phyloP scores from a whole-genome alignment of 2,888 invertebrate genomes.

The Sphecodes monilicornis region DNA sequence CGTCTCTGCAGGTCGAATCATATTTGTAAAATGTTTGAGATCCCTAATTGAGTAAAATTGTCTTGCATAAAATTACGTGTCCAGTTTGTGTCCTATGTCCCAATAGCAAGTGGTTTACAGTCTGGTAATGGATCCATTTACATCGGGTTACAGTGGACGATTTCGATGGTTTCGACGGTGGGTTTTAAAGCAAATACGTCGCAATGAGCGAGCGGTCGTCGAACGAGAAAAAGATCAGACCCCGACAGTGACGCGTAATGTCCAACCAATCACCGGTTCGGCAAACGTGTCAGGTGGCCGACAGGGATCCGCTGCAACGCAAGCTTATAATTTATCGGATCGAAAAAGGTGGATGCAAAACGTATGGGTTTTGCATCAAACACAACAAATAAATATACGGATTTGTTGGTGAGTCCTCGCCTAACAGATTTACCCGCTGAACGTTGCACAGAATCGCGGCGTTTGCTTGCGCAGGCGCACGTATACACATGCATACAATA shows the following conservation, averaged over 20 bases:
- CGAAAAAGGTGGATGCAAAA: conserved; percentile 82
- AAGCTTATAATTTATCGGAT: conserved; percentile 83
- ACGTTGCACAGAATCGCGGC: conserved; percentile 55
- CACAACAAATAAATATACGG: conserved; percentile 82
- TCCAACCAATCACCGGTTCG: conserved; percentile 69
- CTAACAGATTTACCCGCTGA: conserved; percentile 70
- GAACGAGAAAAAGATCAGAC: conserved; percentile 42
- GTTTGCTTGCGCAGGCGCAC: conserved; percentile 18
- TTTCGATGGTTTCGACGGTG: not conserved
- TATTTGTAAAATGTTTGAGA: too few relatives aligned
- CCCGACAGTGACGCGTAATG: conserved; percentile 61
- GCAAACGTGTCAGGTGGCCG: conserved; percentile 75
- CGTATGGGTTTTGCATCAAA: conserved; percentile 79
- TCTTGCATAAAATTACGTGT: not conserved
- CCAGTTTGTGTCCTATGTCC: not conserved
- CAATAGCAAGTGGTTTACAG: not conserved
- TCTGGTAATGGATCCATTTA: not conserved
- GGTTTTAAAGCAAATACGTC: conserved; percentile 7
- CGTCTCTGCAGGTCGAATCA: too few relatives aligned
- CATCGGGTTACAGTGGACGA: not conserved
- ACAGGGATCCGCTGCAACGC: conserved; percentile 75
- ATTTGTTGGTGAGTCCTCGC: conserved; percentile 73
- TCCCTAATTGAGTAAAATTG: not conserved
- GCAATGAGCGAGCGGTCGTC: not conserved
- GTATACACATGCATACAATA: conserved; percentile 13